Evolutionary conservation across 2,113 vertebrate species (phyloP).

Genomic region (Poicephalus gulielmi): DNA sequence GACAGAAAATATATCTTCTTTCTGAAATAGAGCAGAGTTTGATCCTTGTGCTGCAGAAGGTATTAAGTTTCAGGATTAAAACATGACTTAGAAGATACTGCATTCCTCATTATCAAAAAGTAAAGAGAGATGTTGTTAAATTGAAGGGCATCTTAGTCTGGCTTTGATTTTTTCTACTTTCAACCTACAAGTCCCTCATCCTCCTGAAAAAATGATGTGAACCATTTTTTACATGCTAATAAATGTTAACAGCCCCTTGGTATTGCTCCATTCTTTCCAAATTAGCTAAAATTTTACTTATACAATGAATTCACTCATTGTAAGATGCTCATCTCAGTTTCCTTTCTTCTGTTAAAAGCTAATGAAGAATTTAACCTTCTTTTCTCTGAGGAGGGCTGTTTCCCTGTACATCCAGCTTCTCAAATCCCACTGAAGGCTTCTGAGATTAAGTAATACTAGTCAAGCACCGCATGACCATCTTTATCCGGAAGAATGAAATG

Average conservation of each 20-base stretch:
- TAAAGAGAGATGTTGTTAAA: not conserved
- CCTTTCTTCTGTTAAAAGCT: not conserved
- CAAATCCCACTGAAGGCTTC: not conserved
- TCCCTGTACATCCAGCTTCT: not conserved
- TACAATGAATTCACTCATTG: rapidly evolving
- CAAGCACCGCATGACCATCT: not conserved
- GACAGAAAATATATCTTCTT: not conserved
- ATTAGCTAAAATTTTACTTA: not conserved
- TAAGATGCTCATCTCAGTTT: not conserved
- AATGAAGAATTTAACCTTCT: not conserved
- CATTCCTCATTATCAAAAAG: not conserved
- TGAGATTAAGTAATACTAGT: not conserved
- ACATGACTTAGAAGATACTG: not conserved
- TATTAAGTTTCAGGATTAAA: not conserved
- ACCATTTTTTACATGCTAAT: not conserved
- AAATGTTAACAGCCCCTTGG: not conserved
- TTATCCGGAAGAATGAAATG: not conserved
- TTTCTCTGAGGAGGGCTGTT: not conserved
- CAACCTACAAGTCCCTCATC: not conserved
- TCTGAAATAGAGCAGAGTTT: not conserved
- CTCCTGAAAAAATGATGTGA: not conserved
- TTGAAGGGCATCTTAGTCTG: not conserved
- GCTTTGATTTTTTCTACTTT: not conserved
- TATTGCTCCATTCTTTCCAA: not conserved
- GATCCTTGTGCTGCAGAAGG: not conserved